phyloP scores from a whole-genome alignment of 2,888 invertebrate species.

The Lasius fuliginosus region DNA sequence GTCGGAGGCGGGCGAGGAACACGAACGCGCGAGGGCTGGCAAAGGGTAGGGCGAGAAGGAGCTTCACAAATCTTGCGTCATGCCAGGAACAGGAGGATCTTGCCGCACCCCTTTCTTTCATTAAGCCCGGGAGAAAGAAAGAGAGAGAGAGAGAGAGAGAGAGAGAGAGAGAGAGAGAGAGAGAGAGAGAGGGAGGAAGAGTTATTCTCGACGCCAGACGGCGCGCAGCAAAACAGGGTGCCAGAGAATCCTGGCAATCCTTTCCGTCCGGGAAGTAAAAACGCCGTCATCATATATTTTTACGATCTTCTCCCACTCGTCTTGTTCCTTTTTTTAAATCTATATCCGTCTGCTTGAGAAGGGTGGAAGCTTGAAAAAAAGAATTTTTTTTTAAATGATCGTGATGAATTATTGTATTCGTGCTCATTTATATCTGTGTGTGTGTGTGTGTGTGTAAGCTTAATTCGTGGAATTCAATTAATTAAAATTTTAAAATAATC shows the following conservation, averaged over 20 bases:
- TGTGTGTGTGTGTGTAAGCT: not conserved
- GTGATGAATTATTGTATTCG: not conserved
- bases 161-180: conserved; percentile 66
- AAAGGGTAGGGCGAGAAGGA: conserved; percentile 54
- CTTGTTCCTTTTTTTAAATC: conserved; percentile 54
- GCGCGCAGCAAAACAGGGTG: conserved; percentile 57
- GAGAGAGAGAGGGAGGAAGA: too few relatives aligned
- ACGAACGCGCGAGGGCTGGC: conserved; percentile 31
- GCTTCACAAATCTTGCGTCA: conserved; percentile 65
- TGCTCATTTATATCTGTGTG: conserved; percentile 17
- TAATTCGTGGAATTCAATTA: not conserved
- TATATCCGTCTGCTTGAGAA: conserved; percentile 20
- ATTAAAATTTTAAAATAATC: not conserved
- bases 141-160: conserved; percentile 53
- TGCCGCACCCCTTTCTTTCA: conserved; percentile 71
- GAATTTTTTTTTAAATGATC: conserved; percentile 10
- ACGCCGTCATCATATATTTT: conserved; percentile 58
- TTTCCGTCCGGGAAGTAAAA: conserved; percentile 60
- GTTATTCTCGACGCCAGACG: conserved; percentile 71
- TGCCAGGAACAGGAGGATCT: conserved; percentile 63
- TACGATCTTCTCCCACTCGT: conserved; percentile 65
- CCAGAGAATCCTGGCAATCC: conserved; percentile 67
- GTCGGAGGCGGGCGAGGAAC: conserved; percentile 22
- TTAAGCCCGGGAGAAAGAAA: conserved; percentile 53
- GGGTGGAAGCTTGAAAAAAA: not conserved